Base-by-base conservation (phyloP, 2,113 vertebrate species). In the Paracyprichromis sp. region DNA sequence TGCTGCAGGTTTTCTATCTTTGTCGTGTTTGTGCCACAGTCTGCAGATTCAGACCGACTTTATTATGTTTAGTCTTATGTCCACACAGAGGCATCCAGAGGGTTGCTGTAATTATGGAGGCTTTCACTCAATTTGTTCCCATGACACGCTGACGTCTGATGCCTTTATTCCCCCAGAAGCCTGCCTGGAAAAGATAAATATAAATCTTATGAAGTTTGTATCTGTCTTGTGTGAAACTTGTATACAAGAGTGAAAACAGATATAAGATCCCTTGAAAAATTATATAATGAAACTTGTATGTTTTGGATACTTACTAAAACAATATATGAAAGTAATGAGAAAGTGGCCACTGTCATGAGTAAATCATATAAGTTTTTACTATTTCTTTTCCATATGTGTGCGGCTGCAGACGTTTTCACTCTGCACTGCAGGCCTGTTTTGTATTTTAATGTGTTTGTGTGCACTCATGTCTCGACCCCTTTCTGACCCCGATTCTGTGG, bases 51-150 rank as follows among this genome's bases (percentile, higher is more conserved):
- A 71, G 57, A 78, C 82, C n/a, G 29, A 59, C 53, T 53, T 17
- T 13, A 78, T 73, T 85, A 66, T 88, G 87, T 85, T 85, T 85
- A 82, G 83, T 85, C 82, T 88, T 26, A 34, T 76, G 43, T 76
- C 24, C 43, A 47, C 43, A 50, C 71, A 50, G 71, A 76, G 71
- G 71, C 88, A 17, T 71, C 31, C 45, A 31, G 66, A 14, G 12
- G 0, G 63, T 78, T 34, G 78, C 36, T 76, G 34, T 82, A 82
- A 87, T 82, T 79, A 82, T 63, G 76, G 81, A 81, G 76, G 53
- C 40, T 54, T 69, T 50, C 45, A 29, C 40, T 19, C 26, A 5
- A 1, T 71, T 78, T 76, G 29, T 82, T 89, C 83, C 63, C 79
- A 78, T 36, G 59, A 86, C 38, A 66, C n/a, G 56, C 47, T 56